Percentiles rank a stretch among this genome's conserved stretches.
Conservation (phyloP, 2,888 invertebrate genomes). For the Bibio marci region DNA sequence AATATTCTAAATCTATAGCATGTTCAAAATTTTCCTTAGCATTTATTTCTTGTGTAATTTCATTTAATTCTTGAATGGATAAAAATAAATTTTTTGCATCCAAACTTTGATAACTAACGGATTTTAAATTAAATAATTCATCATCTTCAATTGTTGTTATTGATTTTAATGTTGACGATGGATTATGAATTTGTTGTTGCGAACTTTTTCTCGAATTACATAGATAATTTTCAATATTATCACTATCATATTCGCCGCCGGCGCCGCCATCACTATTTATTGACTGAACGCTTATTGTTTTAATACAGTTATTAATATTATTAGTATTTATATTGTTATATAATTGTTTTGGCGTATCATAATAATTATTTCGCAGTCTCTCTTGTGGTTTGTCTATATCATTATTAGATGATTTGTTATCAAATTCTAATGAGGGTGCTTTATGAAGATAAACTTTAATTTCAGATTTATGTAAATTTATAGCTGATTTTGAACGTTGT, state of each 20-base stretch:
- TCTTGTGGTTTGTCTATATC: constrained; percentile 15
- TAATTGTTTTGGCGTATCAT: constrained; percentile 14
- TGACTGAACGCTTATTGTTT: neutral
- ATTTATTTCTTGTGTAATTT: constrained; percentile 26
- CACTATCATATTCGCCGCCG: too few species aligned
- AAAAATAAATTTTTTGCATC: constrained; percentile 25
- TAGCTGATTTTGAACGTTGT: constrained; percentile 20
- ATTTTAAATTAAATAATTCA: constrained; percentile 27
- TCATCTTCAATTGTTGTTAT: constrained; percentile 10
- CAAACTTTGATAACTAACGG: constrained; percentile 27
- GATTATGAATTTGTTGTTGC: neutral
- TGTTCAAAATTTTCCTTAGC: constrained; percentile 24
- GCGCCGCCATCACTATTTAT: neutral
- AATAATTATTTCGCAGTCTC: too few species aligned
- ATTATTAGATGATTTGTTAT: constrained; percentile 9
- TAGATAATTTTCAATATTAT: too few species aligned
- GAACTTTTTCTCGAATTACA: too few species aligned
- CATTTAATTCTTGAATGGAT: constrained; percentile 29
- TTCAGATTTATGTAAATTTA: constrained; percentile 24
- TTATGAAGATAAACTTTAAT: constrained; percentile 22
- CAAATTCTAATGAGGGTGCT: constrained; percentile 21
- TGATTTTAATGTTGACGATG: neutral
- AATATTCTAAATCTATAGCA: constrained; percentile 26
- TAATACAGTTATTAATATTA: neutral
- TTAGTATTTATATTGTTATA: neutral